These are phyloP conservation scores for Cryptotis parvus DNA, from an alignment of 2,113 vertebrate genomes.

Conservation along the genomic window DNA sequence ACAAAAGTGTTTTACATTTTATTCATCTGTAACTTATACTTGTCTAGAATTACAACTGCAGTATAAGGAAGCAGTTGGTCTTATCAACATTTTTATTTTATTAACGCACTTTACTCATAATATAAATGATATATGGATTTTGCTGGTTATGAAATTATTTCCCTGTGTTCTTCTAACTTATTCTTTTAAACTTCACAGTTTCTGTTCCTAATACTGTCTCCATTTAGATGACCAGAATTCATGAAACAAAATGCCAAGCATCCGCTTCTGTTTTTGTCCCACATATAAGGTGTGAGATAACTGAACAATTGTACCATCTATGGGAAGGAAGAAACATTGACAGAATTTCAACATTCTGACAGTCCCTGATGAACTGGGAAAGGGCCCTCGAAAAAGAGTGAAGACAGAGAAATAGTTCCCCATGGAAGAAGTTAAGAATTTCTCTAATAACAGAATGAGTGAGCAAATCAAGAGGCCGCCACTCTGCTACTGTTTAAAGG, in stretches of 20 bases:
- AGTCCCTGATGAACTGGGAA: constrained; percentile 76
- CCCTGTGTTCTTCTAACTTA: not conserved
- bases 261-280: constrained; percentile 73
- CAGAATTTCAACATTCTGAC: constrained; percentile 73
- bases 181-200: not conserved
- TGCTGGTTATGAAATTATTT: not conserved
- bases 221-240: not conserved
- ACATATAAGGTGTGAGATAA: constrained; percentile 49
- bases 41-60: not conserved
- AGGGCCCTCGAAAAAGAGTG: constrained; percentile 71
- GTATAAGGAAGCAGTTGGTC: not conserved
- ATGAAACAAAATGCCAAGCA: not conserved
- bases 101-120: not conserved
- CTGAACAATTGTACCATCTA: constrained; percentile 52
- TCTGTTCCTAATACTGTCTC: not conserved
- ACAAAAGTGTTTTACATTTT: not conserved
- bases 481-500: constrained; percentile 80
- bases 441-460: constrained; percentile 83
- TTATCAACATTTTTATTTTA: not conserved
- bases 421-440: constrained; percentile 78
- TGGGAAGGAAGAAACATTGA: constrained; percentile 70
- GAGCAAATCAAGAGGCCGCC: constrained; percentile 83
- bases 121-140: not conserved
- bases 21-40: not conserved
- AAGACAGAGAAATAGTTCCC: constrained; percentile 88